phyloP scores from a whole-genome alignment of 2,113 vertebrate genomes.

The Hylia prasina region DNA sequence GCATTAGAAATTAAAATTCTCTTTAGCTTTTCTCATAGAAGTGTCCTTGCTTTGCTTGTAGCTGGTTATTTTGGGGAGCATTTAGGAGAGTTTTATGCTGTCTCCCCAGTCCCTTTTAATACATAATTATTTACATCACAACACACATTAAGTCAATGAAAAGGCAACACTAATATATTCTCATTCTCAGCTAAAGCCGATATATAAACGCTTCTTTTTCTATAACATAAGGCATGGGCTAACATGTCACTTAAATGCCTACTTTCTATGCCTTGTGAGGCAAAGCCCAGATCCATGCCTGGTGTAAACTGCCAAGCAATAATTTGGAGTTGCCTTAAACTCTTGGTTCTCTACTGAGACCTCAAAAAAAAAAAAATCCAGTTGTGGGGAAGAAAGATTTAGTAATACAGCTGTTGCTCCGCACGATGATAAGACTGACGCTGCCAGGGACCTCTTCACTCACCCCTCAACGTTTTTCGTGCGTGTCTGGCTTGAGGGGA shows the following conservation, averaged over 20 bases:
- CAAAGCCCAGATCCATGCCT: not conserved
- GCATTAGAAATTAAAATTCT: not conserved
- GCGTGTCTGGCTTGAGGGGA: not conserved
- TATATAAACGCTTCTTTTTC: not conserved
- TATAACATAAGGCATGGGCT: not conserved
- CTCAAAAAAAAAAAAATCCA: not conserved
- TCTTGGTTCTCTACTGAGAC: not conserved
- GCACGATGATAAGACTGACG: no score
- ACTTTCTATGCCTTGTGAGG: not conserved
- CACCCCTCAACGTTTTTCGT: fast-evolving
- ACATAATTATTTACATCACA: not conserved
- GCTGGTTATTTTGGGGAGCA: not conserved
- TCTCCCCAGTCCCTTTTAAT: not conserved
- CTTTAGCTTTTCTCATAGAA: not conserved
- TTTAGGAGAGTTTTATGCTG: not conserved
- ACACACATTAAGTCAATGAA: not conserved
- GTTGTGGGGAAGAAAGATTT: not conserved
- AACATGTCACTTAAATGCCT: not conserved
- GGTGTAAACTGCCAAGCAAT: not conserved
- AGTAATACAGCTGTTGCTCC: not conserved
- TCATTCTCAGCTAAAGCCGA: not conserved
- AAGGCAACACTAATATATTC: not conserved
- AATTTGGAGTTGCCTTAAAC: not conserved
- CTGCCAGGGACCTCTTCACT: not conserved
- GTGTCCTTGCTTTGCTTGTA: not conserved